Percentiles rank a stretch among this genome's conserved stretches.
These are phyloP conservation scores for Rotaria socialis DNA, from an alignment of 2,888 invertebrate species.

Conservation along the genomic window DNA sequence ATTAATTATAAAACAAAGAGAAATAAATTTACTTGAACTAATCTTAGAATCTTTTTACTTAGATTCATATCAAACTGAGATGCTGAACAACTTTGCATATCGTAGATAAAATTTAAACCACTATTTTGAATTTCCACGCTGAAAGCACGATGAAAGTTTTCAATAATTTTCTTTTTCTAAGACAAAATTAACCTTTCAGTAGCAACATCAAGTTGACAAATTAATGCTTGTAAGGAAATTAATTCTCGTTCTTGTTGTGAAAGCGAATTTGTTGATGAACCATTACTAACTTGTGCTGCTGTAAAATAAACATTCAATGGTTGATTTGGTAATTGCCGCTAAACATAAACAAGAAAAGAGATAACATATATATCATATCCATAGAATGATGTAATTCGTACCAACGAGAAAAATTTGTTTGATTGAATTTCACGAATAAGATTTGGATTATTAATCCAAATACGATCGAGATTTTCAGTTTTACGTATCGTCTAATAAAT, in stretches of 20 bases:
- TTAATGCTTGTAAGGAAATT: constrained; percentile 78
- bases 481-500: constrained; percentile 68
- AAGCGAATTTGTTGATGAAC: constrained; percentile 69
- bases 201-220: constrained; percentile 76
- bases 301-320: constrained; percentile 93
- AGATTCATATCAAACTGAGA: constrained; percentile 95
- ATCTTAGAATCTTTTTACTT: constrained; percentile 89
- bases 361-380: neutral
- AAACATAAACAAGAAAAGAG: neutral
- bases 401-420: constrained; percentile 87
- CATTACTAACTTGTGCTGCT: constrained; percentile 80
- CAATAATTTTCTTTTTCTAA: too few relatives aligned
- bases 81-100: constrained; percentile 95
- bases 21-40: constrained; percentile 74
- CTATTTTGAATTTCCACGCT: constrained; percentile 81
- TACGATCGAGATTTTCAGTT: constrained; percentile 76
- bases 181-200: constrained; percentile 67
- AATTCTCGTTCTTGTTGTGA: constrained; percentile 62
- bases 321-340: constrained; percentile 64
- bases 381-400: constrained; percentile 49
- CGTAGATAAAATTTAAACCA: constrained; percentile 92
- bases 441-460: constrained; percentile 77
- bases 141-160: constrained; percentile 42
- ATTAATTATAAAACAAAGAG: neutral
- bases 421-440: constrained; percentile 79